Conservation (phyloP, 2,888 invertebrate species). For the Carterocephalus palaemon region DNA sequence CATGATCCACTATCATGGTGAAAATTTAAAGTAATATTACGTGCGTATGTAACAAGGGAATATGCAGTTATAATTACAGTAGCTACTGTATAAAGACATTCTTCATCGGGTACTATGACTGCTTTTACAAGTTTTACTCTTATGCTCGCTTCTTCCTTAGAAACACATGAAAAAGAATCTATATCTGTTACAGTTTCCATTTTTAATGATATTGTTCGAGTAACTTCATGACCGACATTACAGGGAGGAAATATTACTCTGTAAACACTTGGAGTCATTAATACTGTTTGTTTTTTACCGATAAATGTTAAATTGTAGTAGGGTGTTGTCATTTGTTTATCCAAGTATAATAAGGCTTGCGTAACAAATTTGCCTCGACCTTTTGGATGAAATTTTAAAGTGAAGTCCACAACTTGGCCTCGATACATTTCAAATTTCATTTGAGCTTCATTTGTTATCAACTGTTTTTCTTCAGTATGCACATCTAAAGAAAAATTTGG, state of each 20-base stretch:
- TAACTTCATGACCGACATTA: slow-evolving; percentile 43
- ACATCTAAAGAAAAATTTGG: slow-evolving; percentile 57
- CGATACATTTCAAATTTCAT: slow-evolving; percentile 59
- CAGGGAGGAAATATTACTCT: slow-evolving; percentile 64
- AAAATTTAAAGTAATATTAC: slow-evolving; percentile 47
- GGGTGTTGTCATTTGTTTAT: slow-evolving; percentile 58
- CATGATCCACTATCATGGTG: slow-evolving; percentile 50
- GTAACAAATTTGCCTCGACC: slow-evolving; percentile 56
- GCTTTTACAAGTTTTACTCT: slow-evolving; percentile 41
- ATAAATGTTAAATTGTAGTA: slow-evolving; percentile 65
- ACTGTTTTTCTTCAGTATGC: slow-evolving; percentile 41
- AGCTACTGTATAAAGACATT: slow-evolving; percentile 41
- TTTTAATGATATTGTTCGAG: slow-evolving; percentile 44
- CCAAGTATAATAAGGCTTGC: slow-evolving; percentile 59
- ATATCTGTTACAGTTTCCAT: slow-evolving; percentile 44
- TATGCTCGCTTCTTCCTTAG: slow-evolving; percentile 49
- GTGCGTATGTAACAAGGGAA: slow-evolving; percentile 40
- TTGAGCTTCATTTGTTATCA: slow-evolving; percentile 45
- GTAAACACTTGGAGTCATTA: slow-evolving; percentile 49
- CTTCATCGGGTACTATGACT: slow-evolving; percentile 35
- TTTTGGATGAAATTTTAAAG: slow-evolving; percentile 60
- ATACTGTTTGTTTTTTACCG: slow-evolving; percentile 51
- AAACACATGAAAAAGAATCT: slow-evolving; percentile 47
- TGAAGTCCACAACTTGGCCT: slow-evolving; percentile 40
- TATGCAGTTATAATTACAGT: slow-evolving; percentile 47